Percentiles rank a stretch among this genome's conserved stretches.
These are phyloP conservation scores for Vipera latastei DNA, from an alignment of 2,797 vertebrate genomes.

Conservation along the genomic window DNA sequence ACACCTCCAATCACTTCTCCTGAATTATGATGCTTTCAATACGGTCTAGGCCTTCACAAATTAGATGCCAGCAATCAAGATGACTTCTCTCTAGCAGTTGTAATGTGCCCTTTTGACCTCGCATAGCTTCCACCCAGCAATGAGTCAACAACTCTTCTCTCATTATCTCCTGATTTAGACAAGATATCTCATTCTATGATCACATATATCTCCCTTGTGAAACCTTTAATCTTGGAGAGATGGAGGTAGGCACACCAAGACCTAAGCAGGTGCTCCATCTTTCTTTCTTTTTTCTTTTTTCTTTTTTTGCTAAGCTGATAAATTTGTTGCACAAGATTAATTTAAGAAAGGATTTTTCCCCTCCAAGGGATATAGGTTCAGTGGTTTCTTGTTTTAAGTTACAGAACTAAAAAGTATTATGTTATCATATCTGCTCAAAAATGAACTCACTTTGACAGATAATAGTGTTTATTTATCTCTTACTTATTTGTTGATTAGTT, in stretches of 20 bases:
- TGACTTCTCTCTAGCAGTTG: background rate
- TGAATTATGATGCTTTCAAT: background rate
- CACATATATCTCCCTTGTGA: background rate
- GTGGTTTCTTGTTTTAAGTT: background rate
- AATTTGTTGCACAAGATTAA: background rate
- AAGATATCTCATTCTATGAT: background rate
- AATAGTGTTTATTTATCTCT: background rate
- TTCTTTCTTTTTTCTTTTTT: background rate
- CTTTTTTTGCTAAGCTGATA: background rate
- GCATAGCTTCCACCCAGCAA: slow-evolving; percentile 2
- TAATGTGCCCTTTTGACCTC: slow-evolving; percentile 42
- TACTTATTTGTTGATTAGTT: background rate
- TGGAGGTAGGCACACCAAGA: background rate
- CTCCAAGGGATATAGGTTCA: background rate
- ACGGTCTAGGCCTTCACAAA: slow-evolving; percentile 15
- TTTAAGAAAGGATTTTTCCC: background rate
- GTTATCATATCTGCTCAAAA: background rate
- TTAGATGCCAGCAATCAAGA: slow-evolving; percentile 25
- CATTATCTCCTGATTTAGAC: slow-evolving; percentile 33
- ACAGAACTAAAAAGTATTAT: background rate
- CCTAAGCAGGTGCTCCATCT: slow-evolving; percentile 3
- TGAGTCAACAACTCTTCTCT: background rate
- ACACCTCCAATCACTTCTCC: slow-evolving; percentile 1
- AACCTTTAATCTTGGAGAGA: slow-evolving; percentile 1
- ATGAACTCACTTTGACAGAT: background rate